Percentiles rank a stretch among this genome's conserved stretches.
Evolutionary conservation across 2,113 vertebrate genomes (phyloP).

Genomic region (Cryptomyrus ogoouensis): DNA sequence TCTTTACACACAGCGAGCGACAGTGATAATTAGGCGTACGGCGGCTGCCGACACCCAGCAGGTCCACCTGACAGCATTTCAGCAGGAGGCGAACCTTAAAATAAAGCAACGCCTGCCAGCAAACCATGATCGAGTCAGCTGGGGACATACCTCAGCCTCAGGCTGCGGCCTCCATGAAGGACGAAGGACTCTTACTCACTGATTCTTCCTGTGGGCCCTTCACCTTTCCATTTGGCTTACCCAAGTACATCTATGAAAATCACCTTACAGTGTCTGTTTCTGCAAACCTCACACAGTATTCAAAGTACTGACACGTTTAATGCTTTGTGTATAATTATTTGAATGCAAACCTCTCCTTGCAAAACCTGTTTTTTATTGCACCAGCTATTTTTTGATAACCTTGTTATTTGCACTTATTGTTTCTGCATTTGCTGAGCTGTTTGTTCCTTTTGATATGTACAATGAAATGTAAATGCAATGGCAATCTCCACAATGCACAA

Average conservation of each 20-base stretch:
- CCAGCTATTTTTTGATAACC: not conserved
- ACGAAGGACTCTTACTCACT: not conserved
- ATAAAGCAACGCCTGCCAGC: not conserved
- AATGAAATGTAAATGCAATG: not conserved
- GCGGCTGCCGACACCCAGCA: not conserved
- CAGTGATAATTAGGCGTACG: not conserved
- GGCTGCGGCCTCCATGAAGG: not conserved
- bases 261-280: not conserved
- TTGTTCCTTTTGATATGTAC: not conserved
- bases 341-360: not conserved
- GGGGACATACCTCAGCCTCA: not conserved
- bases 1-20: not conserved
- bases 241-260: not conserved
- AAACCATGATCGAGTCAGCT: not conserved
- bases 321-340: not conserved
- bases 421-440: not conserved
- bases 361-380: not conserved
- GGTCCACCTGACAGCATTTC: conserved; percentile 1
- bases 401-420: not conserved
- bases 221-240: not conserved
- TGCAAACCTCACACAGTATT: not conserved
- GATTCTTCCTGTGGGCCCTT: not conserved
- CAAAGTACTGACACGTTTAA: not conserved
- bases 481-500: not conserved
- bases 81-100: conserved; percentile 1